phyloP scores from a whole-genome alignment of 2,113 vertebrate genomes.

The Peromyscus leucopus region DNA sequence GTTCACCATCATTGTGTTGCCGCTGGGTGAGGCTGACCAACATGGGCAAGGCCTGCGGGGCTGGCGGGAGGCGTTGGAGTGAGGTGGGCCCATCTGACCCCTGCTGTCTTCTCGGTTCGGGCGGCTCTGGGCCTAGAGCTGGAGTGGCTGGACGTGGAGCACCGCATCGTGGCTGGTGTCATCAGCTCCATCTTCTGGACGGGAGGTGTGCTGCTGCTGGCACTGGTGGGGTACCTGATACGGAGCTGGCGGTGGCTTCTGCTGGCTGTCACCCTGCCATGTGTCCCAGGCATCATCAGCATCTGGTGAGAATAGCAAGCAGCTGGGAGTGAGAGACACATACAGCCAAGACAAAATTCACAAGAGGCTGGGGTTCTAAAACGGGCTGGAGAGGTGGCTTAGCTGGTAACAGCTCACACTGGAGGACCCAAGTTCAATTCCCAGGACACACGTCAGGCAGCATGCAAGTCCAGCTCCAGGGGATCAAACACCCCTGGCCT shows the following conservation, averaged over 20 bases:
- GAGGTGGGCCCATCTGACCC: background rate
- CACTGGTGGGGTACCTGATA: constrained; percentile 89
- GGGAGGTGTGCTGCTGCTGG: constrained; percentile 89
- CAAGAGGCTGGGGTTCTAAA: background rate
- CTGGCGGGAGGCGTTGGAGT: background rate
- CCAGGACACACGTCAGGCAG: background rate
- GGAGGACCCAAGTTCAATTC: background rate
- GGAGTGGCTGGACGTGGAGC: constrained; percentile 91
- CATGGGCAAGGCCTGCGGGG: background rate
- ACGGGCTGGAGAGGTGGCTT: background rate
- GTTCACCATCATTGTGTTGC: constrained; percentile 88
- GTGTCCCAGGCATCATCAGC: constrained; percentile 86
- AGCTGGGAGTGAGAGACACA: background rate
- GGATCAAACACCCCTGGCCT: background rate
- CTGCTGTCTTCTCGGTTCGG: constrained; percentile 4
- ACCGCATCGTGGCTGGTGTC: constrained; percentile 89
- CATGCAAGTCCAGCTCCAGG: background rate
- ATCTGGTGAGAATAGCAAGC: constrained; percentile 89
- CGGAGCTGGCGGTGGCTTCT: constrained; percentile 91
- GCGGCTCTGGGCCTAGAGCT: constrained; percentile 80
- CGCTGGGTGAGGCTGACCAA: constrained; percentile 86
- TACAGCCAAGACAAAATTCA: background rate
- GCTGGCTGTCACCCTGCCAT: constrained; percentile 90
- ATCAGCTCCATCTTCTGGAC: constrained; percentile 90
- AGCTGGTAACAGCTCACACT: background rate